Base-by-base conservation (phyloP, 2,888 invertebrate genomes). In the Achlya flavicornis region DNA sequence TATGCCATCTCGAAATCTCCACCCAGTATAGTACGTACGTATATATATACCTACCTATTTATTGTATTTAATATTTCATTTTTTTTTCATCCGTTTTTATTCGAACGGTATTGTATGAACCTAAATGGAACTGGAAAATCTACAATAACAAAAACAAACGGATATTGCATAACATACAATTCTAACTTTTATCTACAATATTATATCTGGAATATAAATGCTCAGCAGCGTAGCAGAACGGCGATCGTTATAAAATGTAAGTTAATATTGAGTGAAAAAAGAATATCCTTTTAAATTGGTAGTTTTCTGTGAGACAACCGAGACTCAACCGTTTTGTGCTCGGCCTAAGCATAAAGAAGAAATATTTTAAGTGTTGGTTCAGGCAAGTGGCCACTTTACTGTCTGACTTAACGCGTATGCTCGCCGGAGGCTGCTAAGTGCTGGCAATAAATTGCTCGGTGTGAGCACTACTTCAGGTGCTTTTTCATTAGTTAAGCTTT, bases 371-470 rank as follows among this genome's bases (percentile, higher is more conserved):
- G 77, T 76, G 77, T 74, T 79, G 79, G 79, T 79, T 73, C 72
- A 77, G 63, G 70, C 75, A 72, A 81, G 80, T 72, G 72, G 79
- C 79, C 78, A 78, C 78, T 86, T 82, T 78, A 79, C 74, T 79
- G 79, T 76, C 80, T 78, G 82, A 75, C 80, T 80, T 78, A 77
- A 86, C 78, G 81, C 78, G 81, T 84, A 76, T 81, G 81, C 80
- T 83, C 78, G 74, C 72, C 71, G 77, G 81, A 79, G 80, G 80
- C 80, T 80, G 81, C 85, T 90, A 90, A 91, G 90, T 91, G 89
- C 88, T 80, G 68, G 83, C 84, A 81, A 90, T 91, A 91, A 91
- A 91, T 91, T 88, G 80, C 78, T 79, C 79, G 72, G 78, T 75
- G 79, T 80, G 77, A 81, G 83, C 80, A 83, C 80, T 84, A 82